Evolutionary conservation across 2,797 vertebrate genomes (phyloP).

Genomic region (Epinephelus malabaricus): DNA sequence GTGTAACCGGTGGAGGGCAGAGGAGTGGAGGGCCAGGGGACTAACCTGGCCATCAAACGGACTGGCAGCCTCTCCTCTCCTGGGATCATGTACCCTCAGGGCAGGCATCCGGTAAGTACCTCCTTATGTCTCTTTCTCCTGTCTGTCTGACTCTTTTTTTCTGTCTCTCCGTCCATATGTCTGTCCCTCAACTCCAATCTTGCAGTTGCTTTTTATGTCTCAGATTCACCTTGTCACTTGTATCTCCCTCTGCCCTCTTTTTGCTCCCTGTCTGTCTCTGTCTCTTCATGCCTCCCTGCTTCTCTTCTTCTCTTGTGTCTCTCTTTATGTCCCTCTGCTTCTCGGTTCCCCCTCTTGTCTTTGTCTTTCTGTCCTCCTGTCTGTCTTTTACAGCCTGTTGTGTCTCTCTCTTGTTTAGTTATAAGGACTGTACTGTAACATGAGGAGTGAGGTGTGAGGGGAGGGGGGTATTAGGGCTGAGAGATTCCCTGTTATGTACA

Average conservation of each 20-base stretch:
- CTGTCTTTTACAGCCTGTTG: constrained; percentile 15
- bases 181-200: constrained; percentile 30
- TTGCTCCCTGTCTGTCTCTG: not conserved
- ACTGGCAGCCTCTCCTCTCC: constrained; percentile 83
- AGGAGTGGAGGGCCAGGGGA: constrained; percentile 85
- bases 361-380: constrained; percentile 4
- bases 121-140: constrained; percentile 54
- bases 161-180: constrained; percentile 2
- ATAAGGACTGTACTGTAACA: constrained; percentile 62
- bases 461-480: constrained; percentile 44
- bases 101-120: constrained; percentile 91
- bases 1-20: constrained; percentile 80
- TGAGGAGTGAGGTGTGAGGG: constrained; percentile 48
- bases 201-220: constrained; percentile 23
- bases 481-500: constrained; percentile 56
- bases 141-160: constrained; percentile 20
- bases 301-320: constrained; percentile 2
- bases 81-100: constrained; percentile 94
- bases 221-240: constrained; percentile 28
- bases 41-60: constrained; percentile 84
- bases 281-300: not conserved
- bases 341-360: constrained; percentile 3
- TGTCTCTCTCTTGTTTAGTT: constrained; percentile 43
- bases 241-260: not conserved
- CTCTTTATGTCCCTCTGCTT: not conserved